Base-by-base conservation (phyloP, 1,140 invertebrate species). In the Maniola jurtina region DNA sequence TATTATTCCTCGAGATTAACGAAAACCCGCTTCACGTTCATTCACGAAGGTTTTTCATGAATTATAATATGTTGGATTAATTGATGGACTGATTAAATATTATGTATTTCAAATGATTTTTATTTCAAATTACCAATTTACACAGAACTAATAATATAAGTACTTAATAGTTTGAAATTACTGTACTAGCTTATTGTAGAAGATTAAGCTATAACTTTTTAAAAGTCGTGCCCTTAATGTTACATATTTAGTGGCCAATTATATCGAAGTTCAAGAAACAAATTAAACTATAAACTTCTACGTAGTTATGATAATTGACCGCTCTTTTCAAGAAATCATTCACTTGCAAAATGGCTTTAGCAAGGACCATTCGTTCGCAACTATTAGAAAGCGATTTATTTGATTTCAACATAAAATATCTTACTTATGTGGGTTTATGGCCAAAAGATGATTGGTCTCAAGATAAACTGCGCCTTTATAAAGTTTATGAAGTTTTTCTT, bases 41-140 rank as follows among this genome's bases (percentile, higher is more conserved):
- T 90, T 48, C 83, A 89, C 61, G 88, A 90, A 72, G 79, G 83
- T 65, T 90, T 90, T 66, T 89, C 86, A 61, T 81, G 68, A 56
- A 16, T 38, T 15, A 36, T 47, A 55, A 25, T 54, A 16, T 52
- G 59, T 14, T 25, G 54, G 25, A 11, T 70, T 70, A 66, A 66
- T 71, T 71, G 66, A 68, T 69, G 70, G 71, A 75, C 61, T 68
- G 71, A 70, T 74, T 67, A 70, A 64, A 70, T 62, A 68, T 5
- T 2, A 25, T 40, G 36, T 38, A n/a, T 38, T 63, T 25, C 33
- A 62, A 52, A 38, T n/a, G 25, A 38, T 54, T 15, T 50, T 36
- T 48, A 35, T 40, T 67, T 38, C 0, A 40, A 45, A 11, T n/a
- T 25, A 25, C 4, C 25, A n/a, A n/a, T n/a, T n/a, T n/a, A n/a